These are phyloP conservation scores for Enteromius afrohamiltoni DNA, from an alignment of 2,797 vertebrate species.

Conservation along the genomic window DNA sequence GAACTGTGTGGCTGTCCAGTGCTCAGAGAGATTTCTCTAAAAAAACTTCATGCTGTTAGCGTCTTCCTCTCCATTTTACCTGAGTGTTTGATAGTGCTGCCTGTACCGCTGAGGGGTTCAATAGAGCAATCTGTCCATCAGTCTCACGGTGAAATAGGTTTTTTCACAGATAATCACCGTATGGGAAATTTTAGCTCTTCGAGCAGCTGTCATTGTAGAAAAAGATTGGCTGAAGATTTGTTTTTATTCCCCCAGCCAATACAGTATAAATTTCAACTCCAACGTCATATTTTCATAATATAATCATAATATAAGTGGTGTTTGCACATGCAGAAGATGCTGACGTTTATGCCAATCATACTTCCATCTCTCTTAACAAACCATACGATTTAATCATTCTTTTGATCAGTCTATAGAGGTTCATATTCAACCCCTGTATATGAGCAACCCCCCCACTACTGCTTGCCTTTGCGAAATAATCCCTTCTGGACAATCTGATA, in stretches of 20 bases:
- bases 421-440: neutral
- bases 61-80: neutral
- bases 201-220: conserved; percentile 45
- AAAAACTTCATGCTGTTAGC: neutral
- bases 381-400: neutral
- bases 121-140: neutral
- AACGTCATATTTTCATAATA: neutral
- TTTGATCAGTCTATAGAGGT: neutral
- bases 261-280: neutral
- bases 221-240: conserved; percentile 7
- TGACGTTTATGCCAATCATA: neutral
- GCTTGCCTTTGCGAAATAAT: conserved; percentile 11
- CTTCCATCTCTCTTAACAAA: neutral
- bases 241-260: neutral
- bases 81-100: conserved; percentile 3
- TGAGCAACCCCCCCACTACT: neutral
- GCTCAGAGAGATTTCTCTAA: neutral
- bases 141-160: neutral
- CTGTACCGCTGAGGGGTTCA: conserved; percentile 7
- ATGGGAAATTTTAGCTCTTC: conserved; percentile 37
- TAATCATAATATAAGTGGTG: neutral
- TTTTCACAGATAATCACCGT: conserved; percentile 13
- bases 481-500: conserved; percentile 7
- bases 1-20: conserved; percentile 4
- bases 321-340: neutral